phyloP scores from a whole-genome alignment of 2,113 vertebrate species.

The Chaetura pelagica region DNA sequence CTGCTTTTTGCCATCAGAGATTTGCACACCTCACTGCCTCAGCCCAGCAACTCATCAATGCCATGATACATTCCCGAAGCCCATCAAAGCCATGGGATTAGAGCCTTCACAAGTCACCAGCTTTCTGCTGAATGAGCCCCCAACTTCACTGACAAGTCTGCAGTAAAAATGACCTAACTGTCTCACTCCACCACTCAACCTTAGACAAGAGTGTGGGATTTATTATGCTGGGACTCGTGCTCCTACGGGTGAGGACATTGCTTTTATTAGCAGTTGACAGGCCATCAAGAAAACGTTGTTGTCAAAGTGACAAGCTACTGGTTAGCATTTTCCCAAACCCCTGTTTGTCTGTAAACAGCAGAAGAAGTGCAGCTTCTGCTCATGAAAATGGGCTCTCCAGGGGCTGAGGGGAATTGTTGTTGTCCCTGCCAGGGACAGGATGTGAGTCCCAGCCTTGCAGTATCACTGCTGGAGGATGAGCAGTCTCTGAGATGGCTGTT shows the following conservation, averaged over 20 bases:
- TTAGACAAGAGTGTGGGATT: conserved; percentile 20
- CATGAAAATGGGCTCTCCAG: fast-evolving
- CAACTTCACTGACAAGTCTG: background rate
- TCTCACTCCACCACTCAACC: background rate
- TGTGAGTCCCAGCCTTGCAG: fast-evolving
- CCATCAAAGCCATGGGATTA: background rate
- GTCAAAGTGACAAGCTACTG: conserved; percentile 38
- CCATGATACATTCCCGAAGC: background rate
- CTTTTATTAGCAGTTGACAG: conserved; percentile 44
- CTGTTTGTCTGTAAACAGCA: background rate
- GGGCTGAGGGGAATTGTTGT: no score
- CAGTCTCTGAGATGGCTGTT: background rate
- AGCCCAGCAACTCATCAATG: background rate
- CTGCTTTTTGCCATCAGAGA: background rate
- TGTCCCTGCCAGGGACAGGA: background rate
- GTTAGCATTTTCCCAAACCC: background rate
- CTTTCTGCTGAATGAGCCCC: background rate
- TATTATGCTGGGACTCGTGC: conserved; percentile 26
- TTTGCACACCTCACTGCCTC: background rate
- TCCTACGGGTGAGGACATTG: background rate
- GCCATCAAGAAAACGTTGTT: conserved; percentile 22
- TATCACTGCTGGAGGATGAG: background rate
- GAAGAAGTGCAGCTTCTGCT: background rate
- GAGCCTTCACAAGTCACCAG: background rate
- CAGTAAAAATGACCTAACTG: background rate